Base-by-base conservation (phyloP, 2,797 vertebrate genomes). In the Neostethus bicornis region DNA sequence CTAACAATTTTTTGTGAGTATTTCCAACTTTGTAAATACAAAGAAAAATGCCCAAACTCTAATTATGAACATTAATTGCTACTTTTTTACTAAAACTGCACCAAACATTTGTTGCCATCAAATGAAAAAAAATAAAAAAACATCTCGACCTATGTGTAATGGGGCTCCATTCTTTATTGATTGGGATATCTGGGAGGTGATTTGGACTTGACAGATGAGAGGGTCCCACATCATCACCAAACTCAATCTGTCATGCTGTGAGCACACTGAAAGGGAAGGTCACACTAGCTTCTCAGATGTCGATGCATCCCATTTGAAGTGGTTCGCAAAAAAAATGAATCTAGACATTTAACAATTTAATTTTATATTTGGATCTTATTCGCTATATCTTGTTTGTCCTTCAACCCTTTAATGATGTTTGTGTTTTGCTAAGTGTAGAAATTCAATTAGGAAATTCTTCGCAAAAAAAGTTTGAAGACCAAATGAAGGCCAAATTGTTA, bases 191-290 rank as follows among this genome's bases (percentile, higher is more conserved):
- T 24, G 28, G 10, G 25, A 3, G 29, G 34, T 41, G 54, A 66
- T n/a, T 31, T 47, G 46, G 56, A 47, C 38, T 35, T 50, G 57
- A 45, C 73, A 81, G 20, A 37, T 79, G 72, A 66, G 20, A 16
- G 31, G 52, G 43, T 61, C 43, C 29, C 75, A 59, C 60, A 32
- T 37, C 0, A 7, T 12, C 31, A 12, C 28, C 4, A 2, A 56
- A 51, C 25, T 46, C 44, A 77, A 31, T 21, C 28, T 25, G 29
- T 69, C 32, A 26, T 58, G 34, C 41, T 61, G 53, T 61, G 62
- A 58, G 77, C 66, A 74, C 20, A 34, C 34, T 54, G 54, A 77
- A 52, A 63, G 47, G 58, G 31, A 49, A 69, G 75, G 75, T 81
- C 77, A 86, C 57, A 45, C 50, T 59, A 35, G 52, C 42, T 32